A percentile compares a stretch with the other conserved stretches of the same genome.
phyloP scores from a whole-genome alignment of 2,797 vertebrate species.

The Anguilla obscura region DNA sequence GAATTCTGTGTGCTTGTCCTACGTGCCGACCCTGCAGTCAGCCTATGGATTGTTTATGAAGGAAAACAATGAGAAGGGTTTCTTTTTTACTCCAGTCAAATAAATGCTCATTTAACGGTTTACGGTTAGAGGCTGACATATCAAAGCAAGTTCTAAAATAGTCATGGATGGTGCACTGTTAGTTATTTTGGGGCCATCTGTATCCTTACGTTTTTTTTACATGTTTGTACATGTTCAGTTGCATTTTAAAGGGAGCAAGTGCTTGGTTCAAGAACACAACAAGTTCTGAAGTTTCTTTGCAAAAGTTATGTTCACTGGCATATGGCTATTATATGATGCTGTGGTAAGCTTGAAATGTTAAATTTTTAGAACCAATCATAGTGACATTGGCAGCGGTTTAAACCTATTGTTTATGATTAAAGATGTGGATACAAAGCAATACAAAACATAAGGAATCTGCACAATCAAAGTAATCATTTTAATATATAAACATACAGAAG shows the following conservation, averaged over 20 bases:
- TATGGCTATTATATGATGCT: no score
- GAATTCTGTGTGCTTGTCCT: conserved; percentile 26
- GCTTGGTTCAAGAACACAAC: no score
- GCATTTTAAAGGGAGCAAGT: no score
- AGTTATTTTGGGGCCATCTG: conserved; percentile 11
- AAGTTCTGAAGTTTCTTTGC: no score
- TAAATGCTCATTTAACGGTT: not conserved
- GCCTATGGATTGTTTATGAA: conserved; percentile 25
- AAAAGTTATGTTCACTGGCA: no score
- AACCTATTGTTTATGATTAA: not conserved
- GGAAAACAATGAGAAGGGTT: conserved; percentile 5
- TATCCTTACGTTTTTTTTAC: no score
- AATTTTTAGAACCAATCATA: not conserved
- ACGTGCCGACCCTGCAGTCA: conserved; percentile 30
- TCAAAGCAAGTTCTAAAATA: not conserved
- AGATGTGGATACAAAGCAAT: not conserved
- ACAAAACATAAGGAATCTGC: not conserved
- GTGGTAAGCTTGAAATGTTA: not conserved
- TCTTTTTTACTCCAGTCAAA: conserved; percentile 30
- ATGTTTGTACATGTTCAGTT: no score
- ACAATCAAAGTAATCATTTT: no score
- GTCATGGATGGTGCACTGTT: not conserved
- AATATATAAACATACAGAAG: no score
- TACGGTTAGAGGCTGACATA: not conserved
- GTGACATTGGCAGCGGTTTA: not conserved